Conservation (phyloP, 2,113 vertebrate genomes). For the Anguilla rostrata region DNA sequence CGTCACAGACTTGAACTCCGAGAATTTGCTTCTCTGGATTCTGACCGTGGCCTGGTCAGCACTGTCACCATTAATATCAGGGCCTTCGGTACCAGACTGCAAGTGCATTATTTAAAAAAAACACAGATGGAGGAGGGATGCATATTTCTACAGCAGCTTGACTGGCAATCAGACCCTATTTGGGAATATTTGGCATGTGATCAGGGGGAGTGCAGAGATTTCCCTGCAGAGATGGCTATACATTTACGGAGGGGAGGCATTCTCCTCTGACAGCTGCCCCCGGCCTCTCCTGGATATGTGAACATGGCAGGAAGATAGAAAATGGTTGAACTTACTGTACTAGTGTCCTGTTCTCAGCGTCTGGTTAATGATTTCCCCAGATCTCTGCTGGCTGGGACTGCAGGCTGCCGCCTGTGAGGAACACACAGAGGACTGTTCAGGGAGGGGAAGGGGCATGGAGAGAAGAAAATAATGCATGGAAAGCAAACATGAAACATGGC, state of each 20-base stretch:
- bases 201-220: not conserved
- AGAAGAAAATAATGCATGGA: conserved; percentile 38
- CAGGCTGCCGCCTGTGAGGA: conserved; percentile 54
- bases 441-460: conserved; percentile 27
- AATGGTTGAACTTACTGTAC: conserved; percentile 60
- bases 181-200: conserved; percentile 10
- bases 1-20: conserved; percentile 11
- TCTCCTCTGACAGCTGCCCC: conserved; percentile 6
- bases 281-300: not conserved
- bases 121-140: not conserved
- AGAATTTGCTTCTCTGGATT: conserved; percentile 22
- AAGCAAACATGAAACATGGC: conserved; percentile 50
- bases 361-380: conserved; percentile 57
- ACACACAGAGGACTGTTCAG: conserved; percentile 54
- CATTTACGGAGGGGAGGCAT: not conserved
- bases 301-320: conserved; percentile 1
- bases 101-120: conserved; percentile 11
- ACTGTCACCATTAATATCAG: not conserved
- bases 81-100: not conserved
- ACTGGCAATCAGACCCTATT: conserved; percentile 18
- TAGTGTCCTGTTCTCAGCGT: conserved; percentile 51
- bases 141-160: conserved; percentile 17
- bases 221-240: conserved; percentile 13
- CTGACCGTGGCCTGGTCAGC: not conserved
- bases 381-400: conserved; percentile 41